Evolutionary conservation across 2,797 vertebrate species (phyloP).

Genomic region (Echiichthys vipera): DNA sequence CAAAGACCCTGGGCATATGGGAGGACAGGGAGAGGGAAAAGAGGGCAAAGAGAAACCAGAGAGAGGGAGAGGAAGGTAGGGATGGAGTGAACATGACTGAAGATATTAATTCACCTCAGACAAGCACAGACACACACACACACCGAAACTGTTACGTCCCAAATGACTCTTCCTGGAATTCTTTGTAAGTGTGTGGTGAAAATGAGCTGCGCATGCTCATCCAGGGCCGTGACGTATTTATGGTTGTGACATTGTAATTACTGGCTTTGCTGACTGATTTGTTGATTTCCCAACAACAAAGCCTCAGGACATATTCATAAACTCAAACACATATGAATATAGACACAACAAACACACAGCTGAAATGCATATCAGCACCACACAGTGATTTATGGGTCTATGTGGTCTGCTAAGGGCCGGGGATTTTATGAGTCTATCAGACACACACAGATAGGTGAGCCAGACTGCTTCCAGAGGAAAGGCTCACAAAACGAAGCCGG

Average conservation of each 20-base stretch:
- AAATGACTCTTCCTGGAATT: constrained; percentile 33
- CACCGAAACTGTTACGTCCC: constrained; percentile 81
- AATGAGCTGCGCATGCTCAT: constrained; percentile 34
- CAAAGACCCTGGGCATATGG: constrained; percentile 40
- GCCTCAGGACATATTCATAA: constrained; percentile 12
- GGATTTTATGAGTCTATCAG: constrained; percentile 36
- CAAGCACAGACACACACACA: constrained; percentile 82
- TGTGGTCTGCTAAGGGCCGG: constrained; percentile 35
- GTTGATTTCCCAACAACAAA: constrained; percentile 25
- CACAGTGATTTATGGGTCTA: constrained; percentile 21
- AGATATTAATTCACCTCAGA: constrained; percentile 60
- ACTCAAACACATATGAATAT: constrained; percentile 10
- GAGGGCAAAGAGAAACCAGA: constrained; percentile 24
- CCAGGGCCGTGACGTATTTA: background rate
- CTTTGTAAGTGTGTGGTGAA: constrained; percentile 23
- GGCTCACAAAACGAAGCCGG: constrained; percentile 30
- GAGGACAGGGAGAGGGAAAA: constrained; percentile 9
- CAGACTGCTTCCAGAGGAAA: constrained; percentile 36
- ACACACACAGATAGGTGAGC: constrained; percentile 24
- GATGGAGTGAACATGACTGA: constrained; percentile 24
- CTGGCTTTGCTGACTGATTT: background rate
- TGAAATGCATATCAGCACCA: constrained; percentile 13
- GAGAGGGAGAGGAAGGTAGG: constrained; percentile 27
- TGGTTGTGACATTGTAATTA: constrained; percentile 28
- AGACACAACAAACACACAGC: constrained; percentile 6